Percentiles rank a stretch among this genome's conserved stretches.
These are phyloP conservation scores for Abramis brama DNA, from an alignment of 2,113 vertebrate genomes.

Conservation along the genomic window DNA sequence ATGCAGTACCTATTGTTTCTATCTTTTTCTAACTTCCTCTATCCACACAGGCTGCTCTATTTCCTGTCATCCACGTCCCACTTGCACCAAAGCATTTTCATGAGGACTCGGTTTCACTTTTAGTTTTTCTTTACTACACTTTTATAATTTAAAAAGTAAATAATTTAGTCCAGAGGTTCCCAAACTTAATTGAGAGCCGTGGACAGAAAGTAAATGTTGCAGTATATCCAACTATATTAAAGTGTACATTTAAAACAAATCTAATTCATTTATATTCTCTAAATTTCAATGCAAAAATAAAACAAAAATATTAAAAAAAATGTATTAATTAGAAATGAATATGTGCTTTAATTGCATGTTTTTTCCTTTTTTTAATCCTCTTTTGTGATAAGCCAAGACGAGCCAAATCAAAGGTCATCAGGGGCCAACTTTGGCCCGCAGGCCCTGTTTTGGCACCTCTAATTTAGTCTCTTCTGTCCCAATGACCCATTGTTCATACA, in stretches of 20 bases:
- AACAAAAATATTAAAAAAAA: not conserved
- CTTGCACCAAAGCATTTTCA: not conserved
- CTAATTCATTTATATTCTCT: not conserved
- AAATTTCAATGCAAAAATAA: not conserved
- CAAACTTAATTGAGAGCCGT: not conserved
- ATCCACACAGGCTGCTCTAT: conserved; percentile 73
- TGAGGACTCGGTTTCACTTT: conserved; percentile 16
- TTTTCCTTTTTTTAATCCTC: not conserved
- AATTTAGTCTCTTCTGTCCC: no score
- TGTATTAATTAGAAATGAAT: no score
- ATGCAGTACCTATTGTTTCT: conserved; percentile 76
- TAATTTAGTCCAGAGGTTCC: not conserved
- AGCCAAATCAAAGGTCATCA: no score
- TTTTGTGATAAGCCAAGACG: not conserved
- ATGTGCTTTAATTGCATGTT: not conserved
- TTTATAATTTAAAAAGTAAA: not conserved
- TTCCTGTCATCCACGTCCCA: conserved; percentile 71
- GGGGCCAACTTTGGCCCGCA: no score
- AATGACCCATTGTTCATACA: no score
- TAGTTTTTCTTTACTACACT: not conserved
- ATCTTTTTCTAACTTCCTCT: conserved; percentile 73
- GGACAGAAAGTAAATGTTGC: not conserved
- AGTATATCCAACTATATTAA: no score
- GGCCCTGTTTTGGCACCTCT: no score
- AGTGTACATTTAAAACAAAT: not conserved